Conservation (phyloP, 1,140 invertebrate species). For the Schlechtendalia chinensis region DNA sequence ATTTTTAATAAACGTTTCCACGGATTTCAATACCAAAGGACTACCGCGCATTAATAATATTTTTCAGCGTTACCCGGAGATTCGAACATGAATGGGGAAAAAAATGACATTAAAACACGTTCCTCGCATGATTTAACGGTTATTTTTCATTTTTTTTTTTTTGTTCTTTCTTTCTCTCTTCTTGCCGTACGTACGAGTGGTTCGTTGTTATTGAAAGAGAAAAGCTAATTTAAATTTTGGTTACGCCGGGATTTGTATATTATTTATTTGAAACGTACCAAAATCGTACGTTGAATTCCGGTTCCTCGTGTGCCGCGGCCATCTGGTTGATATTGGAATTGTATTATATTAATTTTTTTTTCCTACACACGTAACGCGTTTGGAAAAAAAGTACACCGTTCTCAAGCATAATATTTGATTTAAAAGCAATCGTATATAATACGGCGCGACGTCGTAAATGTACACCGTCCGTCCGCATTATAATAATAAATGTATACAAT, state of each 20-base stretch:
- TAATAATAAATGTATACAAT: no score
- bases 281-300: conserved; percentile 20
- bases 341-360: neutral
- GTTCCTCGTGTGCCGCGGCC: conserved; percentile 7
- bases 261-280: conserved; percentile 24
- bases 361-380: neutral
- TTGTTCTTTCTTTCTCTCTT: neutral
- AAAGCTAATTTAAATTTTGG: conserved; percentile 42
- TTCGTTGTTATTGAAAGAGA: conserved; percentile 40
- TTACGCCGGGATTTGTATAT: conserved; percentile 13
- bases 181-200: neutral
- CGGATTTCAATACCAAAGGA: neutral
- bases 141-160: no score
- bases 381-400: neutral
- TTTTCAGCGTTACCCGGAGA: neutral
- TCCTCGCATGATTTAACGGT: conserved; percentile 25
- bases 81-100: conserved; percentile 1
- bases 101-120: conserved; percentile 38
- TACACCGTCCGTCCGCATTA: neutral
- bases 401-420: neutral
- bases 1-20: neutral
- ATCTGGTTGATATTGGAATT: conserved; percentile 34
- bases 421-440: conserved; percentile 6
- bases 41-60: conserved; percentile 31
- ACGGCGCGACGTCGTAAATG: neutral